These are phyloP conservation scores for Phortica variegata DNA, from an alignment of 1,140 invertebrate genomes.

Conservation along the genomic window DNA sequence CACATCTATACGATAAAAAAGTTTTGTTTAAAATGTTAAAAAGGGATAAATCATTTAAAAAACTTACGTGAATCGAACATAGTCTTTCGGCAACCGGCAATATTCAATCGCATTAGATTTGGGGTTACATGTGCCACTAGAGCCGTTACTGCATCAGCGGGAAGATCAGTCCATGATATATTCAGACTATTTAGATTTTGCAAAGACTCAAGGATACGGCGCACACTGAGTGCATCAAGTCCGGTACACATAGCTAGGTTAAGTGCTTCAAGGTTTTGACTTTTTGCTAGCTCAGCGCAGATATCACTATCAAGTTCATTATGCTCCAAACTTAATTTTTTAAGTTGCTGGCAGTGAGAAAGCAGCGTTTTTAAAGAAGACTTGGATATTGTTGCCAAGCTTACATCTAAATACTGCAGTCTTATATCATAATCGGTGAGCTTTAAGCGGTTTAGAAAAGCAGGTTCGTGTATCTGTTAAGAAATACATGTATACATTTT, in stretches of 20 bases:
- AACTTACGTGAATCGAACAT: slow-evolving; percentile 74
- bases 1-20: slow-evolving; percentile 64
- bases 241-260: slow-evolving; percentile 76
- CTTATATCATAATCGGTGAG: slow-evolving; percentile 52
- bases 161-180: slow-evolving; percentile 78
- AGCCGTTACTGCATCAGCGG: slow-evolving; percentile 62
- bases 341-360: slow-evolving; percentile 67
- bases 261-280: slow-evolving; percentile 67
- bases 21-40: neutral
- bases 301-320: slow-evolving; percentile 65
- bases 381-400: slow-evolving; percentile 70
- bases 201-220: slow-evolving; percentile 64
- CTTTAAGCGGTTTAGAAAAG: slow-evolving; percentile 50
- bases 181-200: slow-evolving; percentile 71
- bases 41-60: neutral
- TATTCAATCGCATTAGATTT: slow-evolving; percentile 71
- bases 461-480: slow-evolving; percentile 59
- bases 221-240: slow-evolving; percentile 64
- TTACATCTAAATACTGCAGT: slow-evolving; percentile 81
- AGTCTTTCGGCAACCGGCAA: slow-evolving; percentile 76
- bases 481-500: slow-evolving; percentile 20
- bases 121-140: slow-evolving; percentile 66
- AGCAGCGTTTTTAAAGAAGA: slow-evolving; percentile 67
- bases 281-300: slow-evolving; percentile 67
- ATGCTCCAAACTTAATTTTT: slow-evolving; percentile 82